Evolutionary conservation across 2,888 invertebrate species (phyloP), one percentile per base, ranked within the genome.

Genomic region (Diploptera punctata): DNA sequence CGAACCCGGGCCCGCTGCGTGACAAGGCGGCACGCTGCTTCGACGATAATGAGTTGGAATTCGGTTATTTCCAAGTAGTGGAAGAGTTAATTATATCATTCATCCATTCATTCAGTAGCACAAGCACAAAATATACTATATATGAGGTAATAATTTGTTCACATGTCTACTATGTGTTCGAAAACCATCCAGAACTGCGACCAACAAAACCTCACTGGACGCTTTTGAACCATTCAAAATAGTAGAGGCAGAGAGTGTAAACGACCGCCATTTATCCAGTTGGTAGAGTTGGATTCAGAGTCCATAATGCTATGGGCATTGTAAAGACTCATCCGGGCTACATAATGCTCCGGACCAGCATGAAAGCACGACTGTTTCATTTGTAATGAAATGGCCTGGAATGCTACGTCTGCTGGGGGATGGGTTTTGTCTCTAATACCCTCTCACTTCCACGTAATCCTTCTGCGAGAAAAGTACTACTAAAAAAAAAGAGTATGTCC

Each of bases 331-430:
- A 44, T 65, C 44, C 43, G 65, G 65, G 65, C 38, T 38, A 9
- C 38, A 61, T 38, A 57, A 57, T n/a, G n/a, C 29, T 29, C n/a
- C n/a, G n/a, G n/a, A 57, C 57, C 21, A 7, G 31, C n/a, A 3
- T 57, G 31, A 7, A 29, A n/a, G n/a, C 29, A 29, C 29, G 26
- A 57, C 26, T 47, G 65, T 65, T 65, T 65, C 65, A 65, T 65
- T 65, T 65, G 65, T 65, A 65, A 67, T 57, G 57, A 61, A 73
- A 65, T 44, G 67, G 73, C 67, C 47, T 54, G 68, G 62, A 61
- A 72, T 24, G 54, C 72, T 62, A 72, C 73, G 72, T 74, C 73
- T 72, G 72, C 65, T 67, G 70, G 73, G 74, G 62, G 47, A 62
- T 61, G 43, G 57, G 77, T 3, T 31, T 1, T 52, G 5, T 19